Base-by-base conservation (phyloP, 2,888 invertebrate species). In the Xanthia togata region DNA sequence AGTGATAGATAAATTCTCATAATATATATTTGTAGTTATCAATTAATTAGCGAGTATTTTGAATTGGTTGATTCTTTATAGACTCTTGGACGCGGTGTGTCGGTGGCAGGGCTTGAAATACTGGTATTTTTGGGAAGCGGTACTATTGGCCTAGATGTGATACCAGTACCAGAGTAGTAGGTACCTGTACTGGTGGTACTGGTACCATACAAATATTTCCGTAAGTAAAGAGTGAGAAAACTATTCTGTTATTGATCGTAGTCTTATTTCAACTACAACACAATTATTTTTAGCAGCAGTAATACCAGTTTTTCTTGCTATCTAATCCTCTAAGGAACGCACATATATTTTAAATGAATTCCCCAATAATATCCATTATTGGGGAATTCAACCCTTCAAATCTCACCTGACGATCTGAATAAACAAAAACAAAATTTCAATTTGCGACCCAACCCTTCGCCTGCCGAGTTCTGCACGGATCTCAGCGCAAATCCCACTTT, bases 341-440 rank as follows among this genome's bases (percentile, higher is more conserved):
- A 76, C 2, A 55, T 62, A 70, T 71, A 86, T 87, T 82, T 85
- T 77, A 73, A 81, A 85, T 82, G 70, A 79, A 85, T 74, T 60
- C 62, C 17, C 35, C 64, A 75, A 80, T 87, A 85, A 68, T 75
- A 72, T 70, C 85, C 87, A 86, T n/a, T n/a, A n/a, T n/a, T n/a
- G n/a, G n/a, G n/a, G n/a, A n/a, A 87, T 88, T 86, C 85, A 60
- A 78, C 84, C 87, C 84, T 84, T 75, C 80, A 87, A 89, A 92
- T 89, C 92, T 90, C 90, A 93, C 93, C 93, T 94, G 92, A 88
- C 89, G 86, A 90, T 92, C 90, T 91, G 90, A 91, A 92, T 93
- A 94, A 94, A 95, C 93, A 94, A 94, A 94, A 93, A 93, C 93
- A 92, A 92, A 94, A 93, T 95, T 95, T 94, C 94, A 94, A 94